A percentile compares a stretch with the other conserved stretches of the same genome.
Evolutionary conservation across 2,797 vertebrate species (phyloP).

Genomic region (Hoplostethus mediterraneus): DNA sequence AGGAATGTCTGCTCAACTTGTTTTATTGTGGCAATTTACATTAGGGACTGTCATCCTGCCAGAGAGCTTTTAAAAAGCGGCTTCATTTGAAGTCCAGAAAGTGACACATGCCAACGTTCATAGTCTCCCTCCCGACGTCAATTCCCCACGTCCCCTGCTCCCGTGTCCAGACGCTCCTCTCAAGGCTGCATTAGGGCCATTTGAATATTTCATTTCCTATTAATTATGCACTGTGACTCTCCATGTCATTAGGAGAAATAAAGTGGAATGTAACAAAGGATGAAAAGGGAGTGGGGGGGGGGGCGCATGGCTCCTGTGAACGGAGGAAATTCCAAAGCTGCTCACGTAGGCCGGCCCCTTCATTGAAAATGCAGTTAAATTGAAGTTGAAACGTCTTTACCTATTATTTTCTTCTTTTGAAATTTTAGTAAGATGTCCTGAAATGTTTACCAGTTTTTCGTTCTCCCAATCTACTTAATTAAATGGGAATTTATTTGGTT

Average conservation of each 20-base stretch:
- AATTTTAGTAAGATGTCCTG: conserved; percentile 86
- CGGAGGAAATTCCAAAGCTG: conserved; percentile 93
- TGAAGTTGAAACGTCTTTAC: conserved; percentile 94
- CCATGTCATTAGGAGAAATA: conserved; percentile 99
- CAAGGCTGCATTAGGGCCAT: conserved; percentile 99
- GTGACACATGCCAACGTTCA: conserved; percentile 95
- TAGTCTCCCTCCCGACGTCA: conserved; percentile 89
- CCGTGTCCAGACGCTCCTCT: conserved; percentile 95
- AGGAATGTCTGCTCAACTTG: conserved; percentile 81
- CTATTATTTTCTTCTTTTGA: conserved; percentile 91
- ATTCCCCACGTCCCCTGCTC: conserved; percentile 88
- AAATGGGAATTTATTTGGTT: conserved; percentile 78
- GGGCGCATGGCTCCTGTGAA: conserved; percentile 92
- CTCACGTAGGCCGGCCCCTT: conserved; percentile 93
- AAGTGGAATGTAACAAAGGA: conserved; percentile 99
- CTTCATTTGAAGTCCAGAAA: conserved; percentile 92
- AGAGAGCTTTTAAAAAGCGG: conserved; percentile 90
- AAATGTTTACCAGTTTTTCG: conserved; percentile 82
- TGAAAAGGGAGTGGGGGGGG: conserved; percentile 90
- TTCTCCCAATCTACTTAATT: conserved; percentile 75
- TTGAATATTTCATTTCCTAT: conserved; percentile 99
- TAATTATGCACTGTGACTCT: conserved; percentile 99
- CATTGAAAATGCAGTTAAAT: conserved; percentile 97
- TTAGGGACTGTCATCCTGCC: conserved; percentile 85
- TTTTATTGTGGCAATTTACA: conserved; percentile 88